Base-by-base conservation (phyloP, 2,797 vertebrate species). In the Florisuga fusca region DNA sequence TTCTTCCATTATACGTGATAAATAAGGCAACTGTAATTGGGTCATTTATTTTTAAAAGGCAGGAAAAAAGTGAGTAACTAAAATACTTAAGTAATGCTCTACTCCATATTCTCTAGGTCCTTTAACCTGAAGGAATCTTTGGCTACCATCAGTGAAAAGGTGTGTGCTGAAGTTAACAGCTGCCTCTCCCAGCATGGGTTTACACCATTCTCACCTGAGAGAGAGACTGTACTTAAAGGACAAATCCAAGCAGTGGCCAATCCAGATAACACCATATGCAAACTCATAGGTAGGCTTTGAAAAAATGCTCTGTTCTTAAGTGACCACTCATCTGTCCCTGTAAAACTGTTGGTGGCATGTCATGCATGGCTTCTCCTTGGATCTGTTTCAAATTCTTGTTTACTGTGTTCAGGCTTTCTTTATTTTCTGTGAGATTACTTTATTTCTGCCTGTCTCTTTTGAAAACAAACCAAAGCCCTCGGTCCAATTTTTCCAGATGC, bases 121-220 rank as follows among this genome's bases (percentile, higher is more conserved):
- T 99, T 99, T 82, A 98, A 89, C 75, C 94, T 97, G 57, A 95
- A 98, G 76, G 99, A 99, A 21, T 97, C 98, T 45, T 98, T 99
- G 80, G 98, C 98, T 7, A 96, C 98, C 16, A 77, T 98, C 1
- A 98, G 98, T 20, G 99, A 99, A 94, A 99, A 98, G 89, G 97
- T 99, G 91, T 99, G 99, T 83, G 97, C 98, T 54, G 99, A 99
- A 95, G 97, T 99, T 54, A 98, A 96, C 93, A 92, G 97, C 90
- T 98, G 98, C 97, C 97, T 99, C 21, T 97, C 97, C 87, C 98
- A 98, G 85, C 98, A 99, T 4, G 99, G 99, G 50, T 98, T 98
- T 82, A 96, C 98, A 15, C 98, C 98, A 0, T 98, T 99, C 93
- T 95, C 98, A 34, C 15, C 94, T 1, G 98, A 98, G 85, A 97